Evolutionary conservation across 2,113 vertebrate species (phyloP).

Genomic region (Myrmecobius fasciatus): DNA sequence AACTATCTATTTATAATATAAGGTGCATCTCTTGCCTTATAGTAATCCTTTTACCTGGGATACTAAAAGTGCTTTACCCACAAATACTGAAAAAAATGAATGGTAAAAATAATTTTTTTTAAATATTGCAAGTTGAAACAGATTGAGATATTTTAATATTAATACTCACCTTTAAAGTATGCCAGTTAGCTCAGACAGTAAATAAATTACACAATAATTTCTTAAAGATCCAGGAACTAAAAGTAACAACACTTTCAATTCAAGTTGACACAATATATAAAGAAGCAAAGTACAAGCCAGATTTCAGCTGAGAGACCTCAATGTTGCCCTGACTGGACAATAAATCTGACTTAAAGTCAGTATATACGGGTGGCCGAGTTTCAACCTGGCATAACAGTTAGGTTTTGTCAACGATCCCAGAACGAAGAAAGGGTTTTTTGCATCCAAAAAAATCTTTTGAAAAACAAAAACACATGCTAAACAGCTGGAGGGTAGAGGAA

Average conservation of each 20-base stretch:
- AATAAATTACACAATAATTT: constrained; percentile 62
- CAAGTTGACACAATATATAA: constrained; percentile 41
- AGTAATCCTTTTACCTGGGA: neutral
- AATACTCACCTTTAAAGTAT: constrained; percentile 51
- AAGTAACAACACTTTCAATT: constrained; percentile 61
- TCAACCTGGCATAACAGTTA: constrained; percentile 76
- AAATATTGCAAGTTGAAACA: constrained; percentile 55
- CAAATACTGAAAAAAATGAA: constrained; percentile 24
- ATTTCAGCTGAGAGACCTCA: constrained; percentile 66
- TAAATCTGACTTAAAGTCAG: constrained; percentile 77
- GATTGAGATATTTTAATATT: constrained; percentile 57
- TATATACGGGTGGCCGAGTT: constrained; percentile 75
- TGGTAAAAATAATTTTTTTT: constrained; percentile 38
- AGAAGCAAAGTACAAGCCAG: constrained; percentile 56
- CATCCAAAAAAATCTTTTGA: constrained; percentile 40
- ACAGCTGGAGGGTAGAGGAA: constrained; percentile 56
- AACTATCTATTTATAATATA: neutral
- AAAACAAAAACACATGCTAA: constrained; percentile 80
- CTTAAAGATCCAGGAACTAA: constrained; percentile 37
- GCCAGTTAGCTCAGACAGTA: constrained; percentile 56
- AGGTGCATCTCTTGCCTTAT: neutral
- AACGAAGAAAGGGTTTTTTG: constrained; percentile 68
- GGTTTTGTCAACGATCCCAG: constrained; percentile 77
- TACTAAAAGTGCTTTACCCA: constrained; percentile 40
- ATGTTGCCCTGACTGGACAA: constrained; percentile 74